phyloP scores from a whole-genome alignment of 2,113 vertebrate species.

The Oreochromis tanganicae region DNA sequence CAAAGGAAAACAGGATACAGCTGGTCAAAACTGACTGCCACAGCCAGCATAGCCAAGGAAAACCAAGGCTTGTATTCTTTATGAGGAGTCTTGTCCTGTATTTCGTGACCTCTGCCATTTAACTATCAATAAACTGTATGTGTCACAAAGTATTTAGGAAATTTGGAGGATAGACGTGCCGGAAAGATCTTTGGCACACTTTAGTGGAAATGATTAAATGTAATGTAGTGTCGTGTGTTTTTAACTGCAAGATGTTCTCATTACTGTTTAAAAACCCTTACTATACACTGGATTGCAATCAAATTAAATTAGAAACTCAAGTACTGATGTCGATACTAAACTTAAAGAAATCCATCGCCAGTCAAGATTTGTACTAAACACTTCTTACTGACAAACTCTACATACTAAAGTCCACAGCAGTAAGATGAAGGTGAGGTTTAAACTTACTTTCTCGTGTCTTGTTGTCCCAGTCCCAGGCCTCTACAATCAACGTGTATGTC shows the following conservation, averaged over 20 bases:
- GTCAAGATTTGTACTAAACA: not conserved
- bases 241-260: not conserved
- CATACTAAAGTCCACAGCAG: not conserved
- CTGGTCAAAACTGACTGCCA: slow-evolving; percentile 43
- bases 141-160: not conserved
- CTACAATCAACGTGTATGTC: slow-evolving; percentile 85
- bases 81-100: not conserved
- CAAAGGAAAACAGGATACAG: slow-evolving; percentile 75
- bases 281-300: not conserved
- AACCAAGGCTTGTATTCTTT: not conserved
- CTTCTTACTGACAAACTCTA: not conserved
- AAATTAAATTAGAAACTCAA: not conserved
- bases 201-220: not conserved
- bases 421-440: not conserved
- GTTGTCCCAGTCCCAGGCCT: slow-evolving; percentile 97
- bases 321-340: not conserved
- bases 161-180: not conserved
- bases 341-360: not conserved
- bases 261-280: not conserved
- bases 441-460: slow-evolving; percentile 84
- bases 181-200: not conserved
- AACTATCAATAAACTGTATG: not conserved
- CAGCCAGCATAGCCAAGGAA: not conserved
- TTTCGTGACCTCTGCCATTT: not conserved
- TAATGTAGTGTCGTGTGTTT: not conserved